phyloP scores from a whole-genome alignment of 2,797 vertebrate genomes.

The Arremon brunneinucha region DNA sequence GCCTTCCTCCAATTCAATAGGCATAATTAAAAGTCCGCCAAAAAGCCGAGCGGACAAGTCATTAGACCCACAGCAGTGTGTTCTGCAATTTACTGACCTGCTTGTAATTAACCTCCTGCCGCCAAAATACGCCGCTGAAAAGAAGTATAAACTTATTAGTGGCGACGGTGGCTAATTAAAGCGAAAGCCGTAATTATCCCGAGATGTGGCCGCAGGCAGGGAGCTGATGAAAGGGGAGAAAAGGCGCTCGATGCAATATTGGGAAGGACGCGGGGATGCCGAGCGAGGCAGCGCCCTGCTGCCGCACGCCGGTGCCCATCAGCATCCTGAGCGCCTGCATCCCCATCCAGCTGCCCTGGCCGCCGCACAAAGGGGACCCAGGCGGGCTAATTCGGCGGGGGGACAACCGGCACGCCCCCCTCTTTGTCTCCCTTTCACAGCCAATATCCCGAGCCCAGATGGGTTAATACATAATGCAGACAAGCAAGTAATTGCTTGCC shows the following conservation, averaged over 20 bases:
- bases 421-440: slow-evolving; percentile 92
- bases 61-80: background rate
- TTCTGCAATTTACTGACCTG: slow-evolving; percentile 7
- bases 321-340: slow-evolving; percentile 9
- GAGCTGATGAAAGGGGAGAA: background rate
- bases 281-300: background rate
- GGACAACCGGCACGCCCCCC: slow-evolving; percentile 84
- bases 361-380: slow-evolving; percentile 85
- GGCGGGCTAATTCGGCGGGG: slow-evolving; percentile 87
- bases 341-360: slow-evolving; percentile 77
- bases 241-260: background rate
- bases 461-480: slow-evolving; percentile 99
- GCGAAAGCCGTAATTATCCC: background rate
- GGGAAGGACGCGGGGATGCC: background rate
- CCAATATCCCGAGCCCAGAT: slow-evolving; percentile 90
- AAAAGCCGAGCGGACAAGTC: background rate
- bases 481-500: slow-evolving; percentile 82
- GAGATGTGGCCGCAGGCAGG: background rate
- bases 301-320: background rate
- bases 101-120: background rate
- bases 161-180: slow-evolving; percentile 26
- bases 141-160: slow-evolving; percentile 3
- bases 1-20: background rate
- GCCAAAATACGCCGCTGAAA: background rate
- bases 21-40: background rate